Conservation (phyloP, 2,888 invertebrate species). For the Lapara coniferarum region DNA sequence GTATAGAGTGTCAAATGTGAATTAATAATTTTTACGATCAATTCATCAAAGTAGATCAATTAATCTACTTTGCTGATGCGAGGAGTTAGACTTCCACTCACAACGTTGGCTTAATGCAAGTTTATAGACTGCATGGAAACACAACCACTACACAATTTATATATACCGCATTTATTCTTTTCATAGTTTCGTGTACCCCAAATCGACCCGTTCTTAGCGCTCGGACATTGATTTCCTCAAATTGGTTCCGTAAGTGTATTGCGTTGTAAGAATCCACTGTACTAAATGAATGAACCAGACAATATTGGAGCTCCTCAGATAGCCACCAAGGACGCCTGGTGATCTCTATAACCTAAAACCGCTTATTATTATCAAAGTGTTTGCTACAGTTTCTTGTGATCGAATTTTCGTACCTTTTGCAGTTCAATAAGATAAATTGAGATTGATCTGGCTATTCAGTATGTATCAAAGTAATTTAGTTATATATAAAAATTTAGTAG, state of each 20-base stretch:
- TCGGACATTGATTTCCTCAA: slow-evolving; percentile 68
- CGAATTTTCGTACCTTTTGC: not conserved
- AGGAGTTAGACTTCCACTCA: too few relatives aligned
- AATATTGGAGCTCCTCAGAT: slow-evolving; percentile 21
- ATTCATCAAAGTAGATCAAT: too few relatives aligned
- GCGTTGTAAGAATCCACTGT: slow-evolving; percentile 54
- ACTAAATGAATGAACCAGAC: slow-evolving; percentile 49
- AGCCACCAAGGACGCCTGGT: not conserved
- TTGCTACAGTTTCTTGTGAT: not conserved
- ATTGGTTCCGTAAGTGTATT: slow-evolving; percentile 64
- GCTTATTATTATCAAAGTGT: not conserved
- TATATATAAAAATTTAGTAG: too few relatives aligned
- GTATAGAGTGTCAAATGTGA: too few relatives aligned
- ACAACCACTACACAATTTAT: slow-evolving; percentile 14
- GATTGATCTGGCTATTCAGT: not conserved
- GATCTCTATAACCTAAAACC: not conserved
- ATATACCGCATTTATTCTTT: slow-evolving; percentile 25
- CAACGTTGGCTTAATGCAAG: not conserved
- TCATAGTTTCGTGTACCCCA: slow-evolving; percentile 22
- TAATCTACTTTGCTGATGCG: too few relatives aligned
- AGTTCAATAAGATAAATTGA: not conserved
- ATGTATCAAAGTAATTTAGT: too few relatives aligned
- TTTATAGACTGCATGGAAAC: not conserved
- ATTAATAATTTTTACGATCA: too few relatives aligned
- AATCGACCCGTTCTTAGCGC: slow-evolving; percentile 47